Percentiles rank a stretch among this genome's conserved stretches.
phyloP scores from a whole-genome alignment of 2,113 vertebrate species.

The Lophotis ruficrista region DNA sequence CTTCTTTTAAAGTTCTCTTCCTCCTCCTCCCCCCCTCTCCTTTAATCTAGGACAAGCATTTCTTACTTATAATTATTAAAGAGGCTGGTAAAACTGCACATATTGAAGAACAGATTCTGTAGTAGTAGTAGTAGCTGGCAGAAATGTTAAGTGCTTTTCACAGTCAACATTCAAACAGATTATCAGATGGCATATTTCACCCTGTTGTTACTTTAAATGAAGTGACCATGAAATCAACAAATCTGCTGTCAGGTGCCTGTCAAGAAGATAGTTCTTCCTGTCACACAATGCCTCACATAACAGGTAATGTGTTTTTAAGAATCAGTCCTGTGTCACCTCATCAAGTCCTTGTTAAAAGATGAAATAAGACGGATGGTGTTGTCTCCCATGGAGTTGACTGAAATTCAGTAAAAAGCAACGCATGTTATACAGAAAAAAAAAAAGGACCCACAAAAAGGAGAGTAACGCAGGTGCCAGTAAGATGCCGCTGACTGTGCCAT shows the following conservation, averaged over 20 bases:
- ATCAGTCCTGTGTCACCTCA: slow-evolving; percentile 84
- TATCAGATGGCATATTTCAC: slow-evolving; percentile 88
- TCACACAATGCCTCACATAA: slow-evolving; percentile 83
- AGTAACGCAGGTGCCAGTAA: not conserved
- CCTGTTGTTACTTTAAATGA: slow-evolving; percentile 87
- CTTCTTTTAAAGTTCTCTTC: not conserved
- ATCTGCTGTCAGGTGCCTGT: slow-evolving; percentile 87
- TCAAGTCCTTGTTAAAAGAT: slow-evolving; percentile 85
- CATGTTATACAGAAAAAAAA: slow-evolving; percentile 17
- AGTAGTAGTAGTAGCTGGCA: slow-evolving; percentile 78
- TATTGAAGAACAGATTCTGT: slow-evolving; percentile 85
- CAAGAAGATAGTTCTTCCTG: slow-evolving; percentile 81
- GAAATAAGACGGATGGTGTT: slow-evolving; percentile 82
- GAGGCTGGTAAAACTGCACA: slow-evolving; percentile 76
- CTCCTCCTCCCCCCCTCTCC: not conserved
- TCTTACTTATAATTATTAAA: slow-evolving; percentile 63
- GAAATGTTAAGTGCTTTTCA: slow-evolving; percentile 86
- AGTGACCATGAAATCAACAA: slow-evolving; percentile 88
- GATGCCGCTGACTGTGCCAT: not conserved
- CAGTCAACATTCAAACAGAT: slow-evolving; percentile 86
- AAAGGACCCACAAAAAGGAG: not conserved
- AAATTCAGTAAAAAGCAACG: slow-evolving; percentile 70
- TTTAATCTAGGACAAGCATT: slow-evolving; percentile 16
- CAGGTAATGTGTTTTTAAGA: slow-evolving; percentile 88
- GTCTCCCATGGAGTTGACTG: slow-evolving; percentile 72